phyloP scores from a whole-genome alignment of 1,140 invertebrate species.

The Meloidogyne floridensis region DNA sequence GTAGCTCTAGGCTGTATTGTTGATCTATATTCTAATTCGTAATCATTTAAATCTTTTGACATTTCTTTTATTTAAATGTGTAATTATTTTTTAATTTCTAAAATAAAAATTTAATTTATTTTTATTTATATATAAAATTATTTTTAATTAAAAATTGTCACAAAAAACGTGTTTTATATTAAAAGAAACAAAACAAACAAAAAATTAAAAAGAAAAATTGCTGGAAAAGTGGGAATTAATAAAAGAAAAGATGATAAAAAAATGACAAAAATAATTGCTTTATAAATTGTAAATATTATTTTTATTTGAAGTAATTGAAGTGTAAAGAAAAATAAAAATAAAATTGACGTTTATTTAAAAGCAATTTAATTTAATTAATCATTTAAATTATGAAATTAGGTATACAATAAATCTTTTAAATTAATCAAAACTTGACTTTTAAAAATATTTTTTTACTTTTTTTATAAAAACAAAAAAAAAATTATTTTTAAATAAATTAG shows the following conservation, averaged over 20 bases:
- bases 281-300: neutral
- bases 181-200: neutral
- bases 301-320: no score
- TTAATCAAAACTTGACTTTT: no score
- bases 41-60: constrained; percentile 43
- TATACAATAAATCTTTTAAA: no score
- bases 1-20: constrained; percentile 65
- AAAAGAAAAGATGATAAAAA: neutral
- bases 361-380: no score
- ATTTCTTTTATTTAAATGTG: constrained; percentile 12
- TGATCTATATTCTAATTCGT: constrained; percentile 58
- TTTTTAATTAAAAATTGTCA: constrained; percentile 7
- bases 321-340: no score
- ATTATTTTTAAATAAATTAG: no score
- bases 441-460: no score
- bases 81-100: constrained; percentile 22
- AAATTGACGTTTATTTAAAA: no score
- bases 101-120: constrained; percentile 10
- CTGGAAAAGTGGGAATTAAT: neutral
- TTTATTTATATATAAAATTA: neutral
- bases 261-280: neutral
- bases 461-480: no score
- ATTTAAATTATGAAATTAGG: no score
- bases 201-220: neutral
- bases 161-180: neutral